Conservation (phyloP, 2,797 vertebrate genomes). For the Etheostoma perlongum region DNA sequence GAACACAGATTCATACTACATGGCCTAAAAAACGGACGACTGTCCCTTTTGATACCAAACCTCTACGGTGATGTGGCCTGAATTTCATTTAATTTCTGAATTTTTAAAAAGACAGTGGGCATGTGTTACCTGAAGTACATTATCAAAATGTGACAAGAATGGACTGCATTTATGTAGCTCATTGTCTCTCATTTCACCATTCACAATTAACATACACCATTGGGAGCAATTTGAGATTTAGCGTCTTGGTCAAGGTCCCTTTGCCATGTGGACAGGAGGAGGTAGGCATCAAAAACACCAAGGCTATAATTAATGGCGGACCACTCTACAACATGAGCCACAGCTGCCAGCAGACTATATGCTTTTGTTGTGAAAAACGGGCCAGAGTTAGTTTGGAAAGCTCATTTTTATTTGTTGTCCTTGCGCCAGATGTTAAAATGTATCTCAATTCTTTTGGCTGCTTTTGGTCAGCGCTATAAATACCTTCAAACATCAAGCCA, state of each 20-base stretch:
- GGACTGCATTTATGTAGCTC: neutral
- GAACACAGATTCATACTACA: conserved; percentile 50
- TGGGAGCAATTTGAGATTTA: conserved; percentile 22
- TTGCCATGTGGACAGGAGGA: neutral
- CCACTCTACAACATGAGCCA: conserved; percentile 1
- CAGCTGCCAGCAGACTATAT: neutral
- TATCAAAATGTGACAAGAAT: neutral
- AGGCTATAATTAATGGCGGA: neutral
- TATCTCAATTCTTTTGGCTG: neutral
- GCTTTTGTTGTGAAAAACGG: neutral
- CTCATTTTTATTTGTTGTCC: neutral
- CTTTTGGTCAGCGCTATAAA: neutral
- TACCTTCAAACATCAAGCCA: neutral
- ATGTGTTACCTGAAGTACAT: conserved; percentile 1
- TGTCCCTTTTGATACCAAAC: conserved; percentile 22
- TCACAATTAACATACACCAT: neutral
- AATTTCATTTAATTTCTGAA: conserved; percentile 25
- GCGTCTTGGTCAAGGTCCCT: conserved; percentile 4
- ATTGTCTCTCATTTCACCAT: neutral
- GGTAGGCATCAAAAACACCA: neutral
- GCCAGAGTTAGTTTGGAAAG: neutral
- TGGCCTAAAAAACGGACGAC: conserved; percentile 35
- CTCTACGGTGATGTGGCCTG: conserved; percentile 15
- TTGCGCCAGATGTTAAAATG: conserved; percentile 5
- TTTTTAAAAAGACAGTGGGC: conserved; percentile 9